phyloP scores from a whole-genome alignment of 2,888 invertebrate genomes.

The Nymphalis polychloros region DNA sequence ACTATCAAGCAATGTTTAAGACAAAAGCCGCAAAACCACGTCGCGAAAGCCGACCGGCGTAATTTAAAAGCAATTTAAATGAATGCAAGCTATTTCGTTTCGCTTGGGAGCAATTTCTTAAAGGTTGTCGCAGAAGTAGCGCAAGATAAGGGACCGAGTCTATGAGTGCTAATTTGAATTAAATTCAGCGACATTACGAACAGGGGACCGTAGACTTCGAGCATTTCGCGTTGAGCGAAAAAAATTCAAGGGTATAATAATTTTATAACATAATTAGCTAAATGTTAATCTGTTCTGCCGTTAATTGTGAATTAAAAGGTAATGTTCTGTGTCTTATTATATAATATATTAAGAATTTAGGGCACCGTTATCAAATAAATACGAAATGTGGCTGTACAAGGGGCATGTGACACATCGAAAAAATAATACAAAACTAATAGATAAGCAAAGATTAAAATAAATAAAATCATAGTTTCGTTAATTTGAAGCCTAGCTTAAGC shows the following conservation, averaged over 20 bases:
- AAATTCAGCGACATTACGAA: constrained; percentile 31
- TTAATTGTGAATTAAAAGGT: too few relatives aligned
- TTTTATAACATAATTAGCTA: too few relatives aligned
- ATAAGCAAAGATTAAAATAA: too few relatives aligned
- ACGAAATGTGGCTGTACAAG: too few relatives aligned
- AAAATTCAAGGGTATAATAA: too few relatives aligned
- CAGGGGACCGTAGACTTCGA: not conserved
- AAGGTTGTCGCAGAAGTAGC: constrained; percentile 28
- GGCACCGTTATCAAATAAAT: too few relatives aligned
- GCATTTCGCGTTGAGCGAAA: not conserved
- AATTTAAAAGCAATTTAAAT: constrained; percentile 30
- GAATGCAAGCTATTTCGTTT: constrained; percentile 23
- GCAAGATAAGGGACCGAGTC: constrained; percentile 32
- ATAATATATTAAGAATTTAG: not conserved
- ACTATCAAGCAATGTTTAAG: constrained; percentile 4
- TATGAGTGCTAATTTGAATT: constrained; percentile 34
- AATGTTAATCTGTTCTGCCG: too few relatives aligned
- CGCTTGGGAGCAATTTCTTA: constrained; percentile 31
- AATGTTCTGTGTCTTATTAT: not conserved
- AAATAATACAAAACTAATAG: too few relatives aligned
- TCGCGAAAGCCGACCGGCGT: constrained; percentile 8
- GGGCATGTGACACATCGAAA: too few relatives aligned
- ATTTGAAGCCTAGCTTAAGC: too few relatives aligned
- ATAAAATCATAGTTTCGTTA: too few relatives aligned
- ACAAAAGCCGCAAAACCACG: not conserved